Conservation (phyloP, 2,113 vertebrate genomes). For the Anoplopoma fimbria region DNA sequence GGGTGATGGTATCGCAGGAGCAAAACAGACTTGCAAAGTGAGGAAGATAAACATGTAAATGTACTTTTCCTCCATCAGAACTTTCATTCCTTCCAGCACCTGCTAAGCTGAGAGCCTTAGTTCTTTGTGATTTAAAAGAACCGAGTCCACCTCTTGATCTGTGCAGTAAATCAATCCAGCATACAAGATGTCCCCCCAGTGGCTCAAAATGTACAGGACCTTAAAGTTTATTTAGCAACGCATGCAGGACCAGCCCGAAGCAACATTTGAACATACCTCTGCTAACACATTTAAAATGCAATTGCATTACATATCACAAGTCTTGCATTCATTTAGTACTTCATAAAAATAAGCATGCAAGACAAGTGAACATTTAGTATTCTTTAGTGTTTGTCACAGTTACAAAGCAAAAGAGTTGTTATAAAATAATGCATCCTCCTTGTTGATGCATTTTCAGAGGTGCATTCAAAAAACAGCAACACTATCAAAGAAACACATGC, state of each 20-base stretch:
- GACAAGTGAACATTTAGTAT: background rate
- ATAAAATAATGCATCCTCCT: background rate
- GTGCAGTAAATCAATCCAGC: background rate
- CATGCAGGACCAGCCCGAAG: no score
- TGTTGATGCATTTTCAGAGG: background rate
- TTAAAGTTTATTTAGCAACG: no score
- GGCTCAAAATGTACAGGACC: background rate
- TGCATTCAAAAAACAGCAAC: background rate
- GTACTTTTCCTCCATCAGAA: background rate
- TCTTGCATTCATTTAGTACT: background rate
- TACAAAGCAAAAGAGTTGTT: background rate
- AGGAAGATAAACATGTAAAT: constrained; percentile 46
- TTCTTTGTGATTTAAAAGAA: background rate
- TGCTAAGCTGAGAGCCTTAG: background rate
- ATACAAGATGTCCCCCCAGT: background rate
- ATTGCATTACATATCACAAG: no score
- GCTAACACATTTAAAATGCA: no score
- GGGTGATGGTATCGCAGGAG: constrained; percentile 57
- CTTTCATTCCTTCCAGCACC: background rate
- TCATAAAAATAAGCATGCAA: background rate
- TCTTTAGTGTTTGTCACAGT: background rate
- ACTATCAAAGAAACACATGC: background rate
- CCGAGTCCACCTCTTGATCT: background rate
- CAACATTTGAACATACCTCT: no score
- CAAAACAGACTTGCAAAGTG: constrained; percentile 45